Base-by-base conservation (phyloP, 2,113 vertebrate genomes). In the Serilophus lunatus region DNA sequence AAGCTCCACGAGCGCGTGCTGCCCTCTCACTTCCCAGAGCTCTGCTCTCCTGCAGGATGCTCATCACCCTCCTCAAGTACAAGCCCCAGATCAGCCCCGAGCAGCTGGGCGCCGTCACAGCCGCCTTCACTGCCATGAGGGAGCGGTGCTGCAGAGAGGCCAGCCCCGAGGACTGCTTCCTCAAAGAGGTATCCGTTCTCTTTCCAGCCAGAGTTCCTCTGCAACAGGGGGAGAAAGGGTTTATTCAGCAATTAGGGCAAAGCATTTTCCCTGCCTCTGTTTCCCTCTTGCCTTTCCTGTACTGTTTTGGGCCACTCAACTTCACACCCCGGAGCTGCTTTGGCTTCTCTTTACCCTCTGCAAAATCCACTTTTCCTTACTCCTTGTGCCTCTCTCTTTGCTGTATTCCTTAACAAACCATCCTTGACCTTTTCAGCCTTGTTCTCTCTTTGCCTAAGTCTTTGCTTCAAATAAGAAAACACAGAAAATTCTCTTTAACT, bases 41-140 rank as follows among this genome's bases (percentile, higher is more conserved):
- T 56, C 20, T 38, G 50, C 42, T 92, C 20, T 14, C 3, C 61
- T 72, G 66, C 93, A 97, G 97, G 8, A 69, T 98, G 74, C 95
- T 97, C 22, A 29, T 91, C 38, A 91, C 51, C 66, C 88, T 97
- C 11, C 53, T 89, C 54, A 95, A 93, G 25, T 93, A 95, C 78
- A 95, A 91, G 60, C 97, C 82, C 1, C 28, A 18, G 5, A 76
- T 91, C 42, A 25, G 72, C 2, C 75, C 82, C 19, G 71, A 54
- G 1, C 89, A 93, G 57, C 45, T 97, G 18, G 11, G 11, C 6
- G 7, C 61, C 0, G 6, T 82, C 69, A 80, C 80, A 0, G 74
- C 15, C 0, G 49, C 91, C 66, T 97, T 97, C 5, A 3, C 35
- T 4, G 33, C 71, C 54, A 74, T 97, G 70, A 29, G 81, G 60